Conservation (phyloP, 2,888 invertebrate genomes). For the Hyles lineata region DNA sequence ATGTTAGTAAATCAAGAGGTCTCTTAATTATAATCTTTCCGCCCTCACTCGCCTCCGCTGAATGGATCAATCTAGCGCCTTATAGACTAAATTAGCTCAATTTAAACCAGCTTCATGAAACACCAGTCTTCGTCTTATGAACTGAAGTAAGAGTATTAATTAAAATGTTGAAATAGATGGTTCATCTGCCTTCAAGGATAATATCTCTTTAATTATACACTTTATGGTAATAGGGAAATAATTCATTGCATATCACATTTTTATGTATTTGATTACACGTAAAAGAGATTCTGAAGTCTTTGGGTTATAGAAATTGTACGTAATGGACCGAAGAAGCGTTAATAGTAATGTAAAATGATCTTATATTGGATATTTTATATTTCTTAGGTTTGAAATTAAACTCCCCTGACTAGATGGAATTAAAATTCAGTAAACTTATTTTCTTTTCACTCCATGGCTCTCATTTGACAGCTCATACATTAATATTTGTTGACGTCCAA, state of each 20-base stretch:
- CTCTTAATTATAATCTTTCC: slow-evolving; percentile 22
- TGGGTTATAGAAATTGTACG: not conserved
- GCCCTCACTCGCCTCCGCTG: slow-evolving; percentile 17
- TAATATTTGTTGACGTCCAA: not conserved
- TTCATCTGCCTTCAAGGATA: slow-evolving; percentile 27
- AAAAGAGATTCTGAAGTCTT: not conserved
- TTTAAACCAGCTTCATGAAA: slow-evolving; percentile 22
- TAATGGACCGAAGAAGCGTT: not conserved
- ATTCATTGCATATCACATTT: slow-evolving; percentile 8
- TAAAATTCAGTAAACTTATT: too few species aligned
- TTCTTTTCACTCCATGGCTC: too few species aligned
- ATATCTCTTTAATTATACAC: slow-evolving; percentile 26
- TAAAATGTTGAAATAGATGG: slow-evolving; percentile 37
- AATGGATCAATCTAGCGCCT: slow-evolving; percentile 30
- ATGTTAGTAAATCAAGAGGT: slow-evolving; percentile 12
- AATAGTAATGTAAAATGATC: too few species aligned
- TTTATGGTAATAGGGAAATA: slow-evolving; percentile 12
- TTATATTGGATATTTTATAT: too few species aligned
- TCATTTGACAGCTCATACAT: too few species aligned
- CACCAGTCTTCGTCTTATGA: slow-evolving; percentile 28
- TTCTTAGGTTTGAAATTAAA: too few species aligned
- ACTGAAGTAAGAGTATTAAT: slow-evolving; percentile 38
- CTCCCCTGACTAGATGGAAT: too few species aligned
- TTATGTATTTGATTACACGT: not conserved
- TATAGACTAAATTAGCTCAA: slow-evolving; percentile 29